Evolutionary conservation across 2,888 invertebrate species (phyloP).

Genomic region (Microdon myrmicae): DNA sequence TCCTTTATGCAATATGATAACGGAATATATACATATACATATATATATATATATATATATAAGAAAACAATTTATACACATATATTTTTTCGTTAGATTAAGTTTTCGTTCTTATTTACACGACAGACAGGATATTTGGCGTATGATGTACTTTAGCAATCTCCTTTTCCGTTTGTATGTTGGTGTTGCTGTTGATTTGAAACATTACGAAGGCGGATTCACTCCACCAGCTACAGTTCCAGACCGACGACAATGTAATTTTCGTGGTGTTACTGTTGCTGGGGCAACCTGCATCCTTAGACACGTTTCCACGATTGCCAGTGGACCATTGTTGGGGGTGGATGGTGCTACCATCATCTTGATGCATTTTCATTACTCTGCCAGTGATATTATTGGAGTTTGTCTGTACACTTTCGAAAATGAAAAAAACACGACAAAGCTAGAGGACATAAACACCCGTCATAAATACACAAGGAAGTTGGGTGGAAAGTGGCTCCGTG

Average conservation of each 20-base stretch:
- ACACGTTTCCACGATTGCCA: constrained; percentile 31
- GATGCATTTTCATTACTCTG: constrained; percentile 50
- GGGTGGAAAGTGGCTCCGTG: constrained; percentile 14
- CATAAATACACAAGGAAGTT: constrained; percentile 24
- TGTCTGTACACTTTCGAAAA: too few species aligned
- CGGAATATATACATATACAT: too few species aligned
- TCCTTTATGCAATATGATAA: constrained; percentile 11
- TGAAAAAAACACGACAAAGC: constrained; percentile 32
- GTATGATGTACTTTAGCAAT: constrained; percentile 43
- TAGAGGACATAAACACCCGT: constrained; percentile 36
- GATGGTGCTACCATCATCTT: constrained; percentile 37
- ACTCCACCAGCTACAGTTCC: constrained; percentile 19
- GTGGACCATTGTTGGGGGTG: constrained; percentile 22
- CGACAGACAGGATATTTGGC: constrained; percentile 37
- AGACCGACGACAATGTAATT: constrained; percentile 34
- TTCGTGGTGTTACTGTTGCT: constrained; percentile 42
- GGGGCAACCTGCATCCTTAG: constrained; percentile 45
- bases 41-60: too few species aligned
- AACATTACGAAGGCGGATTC: constrained; percentile 16
- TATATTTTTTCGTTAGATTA: too few species aligned
- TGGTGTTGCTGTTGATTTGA: constrained; percentile 23
- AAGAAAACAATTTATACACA: too few species aligned
- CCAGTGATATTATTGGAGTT: too few species aligned
- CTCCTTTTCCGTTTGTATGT: constrained; percentile 24
- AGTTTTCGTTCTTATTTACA: constrained; percentile 38